Conservation (phyloP, 2,888 invertebrate genomes). For the Pomacea canaliculata region DNA sequence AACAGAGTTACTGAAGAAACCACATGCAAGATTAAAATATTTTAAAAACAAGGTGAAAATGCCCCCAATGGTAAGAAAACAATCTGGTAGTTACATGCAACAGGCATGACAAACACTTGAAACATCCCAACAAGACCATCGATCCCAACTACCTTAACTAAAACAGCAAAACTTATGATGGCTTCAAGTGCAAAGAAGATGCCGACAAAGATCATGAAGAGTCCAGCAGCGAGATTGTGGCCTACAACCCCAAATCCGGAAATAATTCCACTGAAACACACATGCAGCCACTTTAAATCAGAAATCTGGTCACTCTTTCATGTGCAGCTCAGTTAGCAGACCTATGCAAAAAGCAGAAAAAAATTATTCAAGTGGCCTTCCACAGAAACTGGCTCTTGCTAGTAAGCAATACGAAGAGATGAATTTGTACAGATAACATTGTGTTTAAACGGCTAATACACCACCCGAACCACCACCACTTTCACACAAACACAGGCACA, state of each 20-base stretch:
- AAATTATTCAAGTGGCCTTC: background rate
- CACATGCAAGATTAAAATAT: no score
- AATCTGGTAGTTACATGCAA: no score
- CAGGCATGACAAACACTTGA: no score
- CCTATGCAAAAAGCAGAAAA: background rate
- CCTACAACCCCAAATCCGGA: constrained; percentile 76
- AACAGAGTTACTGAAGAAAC: no score
- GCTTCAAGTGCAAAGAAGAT: constrained; percentile 61
- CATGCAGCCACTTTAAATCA: background rate
- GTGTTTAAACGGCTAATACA: no score
- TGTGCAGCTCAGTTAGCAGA: background rate
- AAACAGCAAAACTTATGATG: constrained; percentile 75
- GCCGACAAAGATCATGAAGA: constrained; percentile 84
- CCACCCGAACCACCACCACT: no score
- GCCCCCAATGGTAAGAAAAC: no score
- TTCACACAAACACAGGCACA: no score
- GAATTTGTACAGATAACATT: no score
- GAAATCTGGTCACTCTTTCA: background rate
- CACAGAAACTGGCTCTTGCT: background rate
- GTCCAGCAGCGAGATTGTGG: constrained; percentile 78
- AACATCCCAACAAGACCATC: no score
- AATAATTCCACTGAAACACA: constrained; percentile 80
- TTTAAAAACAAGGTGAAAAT: no score
- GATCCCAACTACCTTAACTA: constrained; percentile 81
- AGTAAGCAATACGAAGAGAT: background rate